Percentiles rank a stretch among this genome's conserved stretches.
These are phyloP conservation scores for Pangasius krempfi DNA, from an alignment of 2,797 vertebrate species.

Conservation along the genomic window DNA sequence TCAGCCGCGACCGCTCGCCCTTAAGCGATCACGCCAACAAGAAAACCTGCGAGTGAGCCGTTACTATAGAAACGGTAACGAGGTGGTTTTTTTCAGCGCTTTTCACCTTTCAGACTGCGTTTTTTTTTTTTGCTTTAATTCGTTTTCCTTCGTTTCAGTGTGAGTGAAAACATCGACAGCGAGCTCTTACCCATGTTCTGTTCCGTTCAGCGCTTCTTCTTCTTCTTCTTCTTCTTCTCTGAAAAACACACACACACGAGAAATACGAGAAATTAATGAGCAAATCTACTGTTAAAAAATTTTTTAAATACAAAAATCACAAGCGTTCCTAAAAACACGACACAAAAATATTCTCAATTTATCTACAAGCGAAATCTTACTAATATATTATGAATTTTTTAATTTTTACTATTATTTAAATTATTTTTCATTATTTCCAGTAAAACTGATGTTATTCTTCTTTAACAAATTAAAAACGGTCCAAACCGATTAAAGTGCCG, in stretches of 20 bases:
- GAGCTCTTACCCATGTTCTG: slow-evolving; percentile 16
- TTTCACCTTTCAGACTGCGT: no score
- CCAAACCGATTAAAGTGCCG: no score
- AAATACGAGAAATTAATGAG: background rate
- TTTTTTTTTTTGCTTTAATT: background rate
- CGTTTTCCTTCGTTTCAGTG: no score
- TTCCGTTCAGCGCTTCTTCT: background rate
- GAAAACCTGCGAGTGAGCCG: background rate
- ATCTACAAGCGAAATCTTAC: background rate
- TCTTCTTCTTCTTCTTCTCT: background rate
- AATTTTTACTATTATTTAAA: background rate
- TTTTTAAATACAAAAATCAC: background rate
- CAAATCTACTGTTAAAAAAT: background rate
- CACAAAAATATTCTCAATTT: background rate
- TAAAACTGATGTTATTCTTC: no score
- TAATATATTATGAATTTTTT: background rate
- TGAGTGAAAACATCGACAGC: background rate
- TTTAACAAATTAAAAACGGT: no score
- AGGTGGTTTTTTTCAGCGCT: background rate
- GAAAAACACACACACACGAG: background rate
- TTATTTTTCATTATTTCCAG: no score
- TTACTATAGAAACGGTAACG: background rate
- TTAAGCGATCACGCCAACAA: background rate
- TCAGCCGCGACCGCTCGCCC: background rate
- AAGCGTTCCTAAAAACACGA: background rate